phyloP scores from a whole-genome alignment of 2,797 vertebrate species.

The Leptoclinus maculatus region DNA sequence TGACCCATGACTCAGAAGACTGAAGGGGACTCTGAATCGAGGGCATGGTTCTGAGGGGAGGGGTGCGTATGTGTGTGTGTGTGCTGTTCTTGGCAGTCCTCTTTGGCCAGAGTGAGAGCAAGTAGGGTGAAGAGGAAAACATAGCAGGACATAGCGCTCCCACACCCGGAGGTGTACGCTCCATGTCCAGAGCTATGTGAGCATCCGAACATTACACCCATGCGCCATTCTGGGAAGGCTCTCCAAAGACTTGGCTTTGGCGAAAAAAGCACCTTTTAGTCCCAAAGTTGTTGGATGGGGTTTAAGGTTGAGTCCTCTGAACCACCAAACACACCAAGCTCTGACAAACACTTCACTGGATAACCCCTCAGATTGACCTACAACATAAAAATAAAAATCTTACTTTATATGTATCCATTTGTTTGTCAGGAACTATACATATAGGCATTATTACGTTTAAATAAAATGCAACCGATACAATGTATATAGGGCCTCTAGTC shows the following conservation, averaged over 20 bases:
- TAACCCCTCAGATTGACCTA: background rate
- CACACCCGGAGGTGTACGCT: background rate
- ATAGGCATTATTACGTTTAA: background rate
- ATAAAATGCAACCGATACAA: background rate
- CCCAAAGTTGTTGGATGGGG: background rate
- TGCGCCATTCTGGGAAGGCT: background rate
- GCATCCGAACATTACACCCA: background rate
- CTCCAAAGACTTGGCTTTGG: background rate
- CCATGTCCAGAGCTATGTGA: background rate
- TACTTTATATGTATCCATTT: background rate
- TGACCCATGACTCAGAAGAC: constrained; percentile 56
- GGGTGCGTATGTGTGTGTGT: constrained; percentile 8
- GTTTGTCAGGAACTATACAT: background rate
- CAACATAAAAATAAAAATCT: background rate
- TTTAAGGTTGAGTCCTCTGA: background rate
- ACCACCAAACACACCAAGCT: background rate
- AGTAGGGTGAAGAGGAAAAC: background rate
- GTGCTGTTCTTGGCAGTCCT: constrained; percentile 20
- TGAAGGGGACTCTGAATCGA: constrained; percentile 40
- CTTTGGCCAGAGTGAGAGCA: constrained; percentile 21
- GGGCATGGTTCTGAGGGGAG: constrained; percentile 39
- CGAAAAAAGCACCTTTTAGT: constrained; percentile 15
- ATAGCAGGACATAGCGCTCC: background rate
- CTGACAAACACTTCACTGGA: background rate
- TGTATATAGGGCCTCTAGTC: background rate